Evolutionary conservation across 2,888 invertebrate species (phyloP), one percentile per base, ranked within the genome.

Genomic region (Pollenia griseotomentosa): DNA sequence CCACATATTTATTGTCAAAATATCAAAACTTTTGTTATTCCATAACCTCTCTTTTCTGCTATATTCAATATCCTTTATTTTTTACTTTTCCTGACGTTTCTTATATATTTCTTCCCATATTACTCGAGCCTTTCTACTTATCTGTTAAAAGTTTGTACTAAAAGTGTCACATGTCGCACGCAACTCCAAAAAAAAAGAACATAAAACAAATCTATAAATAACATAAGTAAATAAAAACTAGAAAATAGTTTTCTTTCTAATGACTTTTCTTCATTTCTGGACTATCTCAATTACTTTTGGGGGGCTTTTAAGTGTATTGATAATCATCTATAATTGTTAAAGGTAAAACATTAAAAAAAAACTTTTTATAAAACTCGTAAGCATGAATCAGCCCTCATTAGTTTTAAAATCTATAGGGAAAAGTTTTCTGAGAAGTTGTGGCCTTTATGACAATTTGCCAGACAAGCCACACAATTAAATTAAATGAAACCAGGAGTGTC

Each of bases 401-500:
- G 11, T 33, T 68, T 14, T n/a, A 3, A 19, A 16, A 5, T n/a
- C 11, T 5, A 5, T 7, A 44, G 44, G 68, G 14, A n/a, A n/a
- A 7, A 14, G n/a, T 75, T 51, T 63, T 63, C 12, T n/a, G 42
- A 33, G 33, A 6, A 42, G 8, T 11, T 74, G 74, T 61, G 59
- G 74, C 61, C 51, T 61, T 48, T 59, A 2, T 53, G 40, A 23
- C 53, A 59, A 46, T 59, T 73, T 59, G 57, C 46, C 57, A 55
- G 55, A 46, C 19, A 59, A 61, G 23, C 46, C 40, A 74, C 23
- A 73, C 44, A 48, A 57, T 73, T 63, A 16, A 65, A 48, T 42
- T 65, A 16, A 66, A 63, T 65, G n/a, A 46, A 66, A 19, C n/a
- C 61, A 71, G 80, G 80, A 73, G 80, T 65, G 74, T 61, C 82